Evolutionary conservation across 2,888 invertebrate genomes (phyloP).

Genomic region (Anthrax anthrax): DNA sequence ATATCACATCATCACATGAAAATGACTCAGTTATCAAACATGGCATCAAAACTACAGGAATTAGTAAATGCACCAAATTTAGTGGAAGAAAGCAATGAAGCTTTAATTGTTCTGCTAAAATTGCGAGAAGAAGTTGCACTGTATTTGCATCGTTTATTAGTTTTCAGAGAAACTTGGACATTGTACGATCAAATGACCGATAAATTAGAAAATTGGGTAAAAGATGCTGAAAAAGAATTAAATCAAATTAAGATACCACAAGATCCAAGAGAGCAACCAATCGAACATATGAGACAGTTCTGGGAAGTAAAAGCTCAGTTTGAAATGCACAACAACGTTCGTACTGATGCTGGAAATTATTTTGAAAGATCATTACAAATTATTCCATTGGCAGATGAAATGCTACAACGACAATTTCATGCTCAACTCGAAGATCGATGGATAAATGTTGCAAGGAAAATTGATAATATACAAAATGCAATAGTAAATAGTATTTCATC

Average conservation of each 20-base stretch:
- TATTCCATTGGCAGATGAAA: conserved; percentile 71
- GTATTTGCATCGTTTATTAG: conserved; percentile 52
- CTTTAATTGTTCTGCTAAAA: conserved; percentile 54
- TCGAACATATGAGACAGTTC: conserved; percentile 64
- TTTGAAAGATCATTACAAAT: conserved; percentile 66
- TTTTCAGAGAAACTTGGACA: conserved; percentile 66
- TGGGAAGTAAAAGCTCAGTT: conserved; percentile 83
- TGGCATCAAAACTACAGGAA: conserved; percentile 58
- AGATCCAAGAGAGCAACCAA: conserved; percentile 44
- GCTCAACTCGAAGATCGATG: conserved; percentile 65
- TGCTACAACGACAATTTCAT: conserved; percentile 64
- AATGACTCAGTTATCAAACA: conserved; percentile 54
- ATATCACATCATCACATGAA: conserved; percentile 68
- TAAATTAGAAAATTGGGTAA: conserved; percentile 63
- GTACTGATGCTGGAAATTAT: conserved; percentile 54
- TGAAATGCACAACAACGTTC: conserved; percentile 65
- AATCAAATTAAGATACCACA: conserved; percentile 47
- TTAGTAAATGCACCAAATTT: conserved; percentile 60
- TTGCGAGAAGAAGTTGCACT: conserved; percentile 63
- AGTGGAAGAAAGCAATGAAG: conserved; percentile 57
- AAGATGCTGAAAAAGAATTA: conserved; percentile 55
- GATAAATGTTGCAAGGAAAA: conserved; percentile 48
- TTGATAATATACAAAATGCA: conserved; percentile 49
- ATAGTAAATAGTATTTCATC: conserved; percentile 58
- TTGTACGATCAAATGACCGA: conserved; percentile 58